These are phyloP conservation scores for Phenacoccus solenopsis DNA, from an alignment of 1,140 invertebrate species.

Conservation along the genomic window DNA sequence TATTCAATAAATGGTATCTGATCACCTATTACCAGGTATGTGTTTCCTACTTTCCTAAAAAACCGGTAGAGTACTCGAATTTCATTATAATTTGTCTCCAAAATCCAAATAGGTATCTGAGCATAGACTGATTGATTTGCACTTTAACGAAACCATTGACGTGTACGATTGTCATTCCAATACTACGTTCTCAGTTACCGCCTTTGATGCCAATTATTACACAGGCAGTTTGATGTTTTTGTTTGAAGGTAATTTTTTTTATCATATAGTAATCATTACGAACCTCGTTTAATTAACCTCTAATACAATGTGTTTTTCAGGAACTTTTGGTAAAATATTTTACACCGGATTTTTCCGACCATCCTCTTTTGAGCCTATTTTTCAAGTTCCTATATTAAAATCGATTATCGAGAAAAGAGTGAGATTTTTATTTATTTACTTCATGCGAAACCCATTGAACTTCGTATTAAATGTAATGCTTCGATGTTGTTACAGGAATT, in stretches of 20 bases:
- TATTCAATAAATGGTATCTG: slow-evolving; percentile 6
- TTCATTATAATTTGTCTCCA: not conserved
- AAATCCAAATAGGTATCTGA: not conserved
- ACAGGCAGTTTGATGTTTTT: slow-evolving; percentile 4
- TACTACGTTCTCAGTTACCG: not conserved
- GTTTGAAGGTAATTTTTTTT: not conserved
- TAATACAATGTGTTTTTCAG: not conserved
- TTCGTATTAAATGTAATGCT: not conserved
- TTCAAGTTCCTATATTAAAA: not conserved
- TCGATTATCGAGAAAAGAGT: not conserved
- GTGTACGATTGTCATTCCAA: not conserved
- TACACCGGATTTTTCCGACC: not conserved
- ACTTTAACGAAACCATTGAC: not conserved
- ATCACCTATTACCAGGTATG: not conserved
- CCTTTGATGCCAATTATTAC: not conserved
- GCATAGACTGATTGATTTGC: not conserved
- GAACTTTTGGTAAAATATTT: not conserved
- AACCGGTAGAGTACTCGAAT: too few relatives aligned
- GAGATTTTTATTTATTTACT: not conserved
- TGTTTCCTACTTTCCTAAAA: not conserved
- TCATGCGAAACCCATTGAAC: too few relatives aligned
- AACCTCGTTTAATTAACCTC: not conserved
- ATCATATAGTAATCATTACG: too few relatives aligned
- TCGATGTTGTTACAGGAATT: not conserved
- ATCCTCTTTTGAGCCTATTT: not conserved